Evolutionary conservation across 2,888 invertebrate genomes (phyloP), one percentile per base, ranked within the genome.

Genomic region (Seira sanloemensis): DNA sequence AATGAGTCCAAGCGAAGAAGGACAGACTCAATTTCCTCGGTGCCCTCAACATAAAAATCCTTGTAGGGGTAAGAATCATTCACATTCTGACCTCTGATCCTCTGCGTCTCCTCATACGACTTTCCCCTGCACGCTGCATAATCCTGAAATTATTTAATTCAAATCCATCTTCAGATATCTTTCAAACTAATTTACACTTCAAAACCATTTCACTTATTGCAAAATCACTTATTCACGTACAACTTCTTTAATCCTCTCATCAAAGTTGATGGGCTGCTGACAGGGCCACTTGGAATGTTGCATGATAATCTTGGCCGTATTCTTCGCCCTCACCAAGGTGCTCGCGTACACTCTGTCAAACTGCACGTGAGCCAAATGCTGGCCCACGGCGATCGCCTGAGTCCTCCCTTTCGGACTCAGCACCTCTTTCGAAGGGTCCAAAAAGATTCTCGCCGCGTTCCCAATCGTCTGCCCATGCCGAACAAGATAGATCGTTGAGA

Each of bases 401-500:
- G 71, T 50, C 65, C 69, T 58, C 2, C 81, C 81, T 16, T 71
- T 75, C 2, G 81, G 75, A 50, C 75, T 81, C 9, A 81, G 25
- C n/a, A 76, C 58, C 65, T 81, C 81, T 67, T 81, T 81, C 0
- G 37, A 0, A n/a, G 81, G 81, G 27, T 75, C 75, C 25, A 81
- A 50, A 50, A 75, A 81, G 16, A 81, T 21, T 4, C 81, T 65
- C 2, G 81, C 69, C 4, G 81, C 75, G 54, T 81, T 81, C 2
- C 81, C 81, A 71, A 81, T 65, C 1, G 81, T 81, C 71, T 81
- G 81, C 0, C 81, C 81, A 65, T 81, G 81, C 0, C 81, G 58
- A 1, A 81, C 46, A n/a, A 81, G 26, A 27, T 81, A 81, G 19
- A 81, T 75, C 25, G 81, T 81, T 24, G 81, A 18, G 19, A 81